phyloP scores from a whole-genome alignment of 1,140 invertebrate species.

The Calephelis nemesis region DNA sequence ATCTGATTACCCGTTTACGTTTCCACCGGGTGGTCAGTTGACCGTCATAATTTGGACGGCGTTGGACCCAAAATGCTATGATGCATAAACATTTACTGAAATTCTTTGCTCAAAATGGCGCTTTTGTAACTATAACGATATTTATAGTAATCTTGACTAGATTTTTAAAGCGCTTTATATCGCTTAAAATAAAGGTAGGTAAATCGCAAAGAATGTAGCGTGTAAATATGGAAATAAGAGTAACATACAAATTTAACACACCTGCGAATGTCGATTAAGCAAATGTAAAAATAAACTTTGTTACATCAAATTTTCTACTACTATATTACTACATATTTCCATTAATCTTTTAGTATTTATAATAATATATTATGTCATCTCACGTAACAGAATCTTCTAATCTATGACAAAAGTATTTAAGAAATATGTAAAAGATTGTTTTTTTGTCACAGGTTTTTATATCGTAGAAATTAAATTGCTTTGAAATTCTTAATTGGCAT shows the following conservation, averaged over 20 bases:
- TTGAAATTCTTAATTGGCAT: too few relatives aligned
- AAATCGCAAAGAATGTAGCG: background rate
- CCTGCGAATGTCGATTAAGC: background rate
- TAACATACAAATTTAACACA: background rate
- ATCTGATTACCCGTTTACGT: constrained; percentile 62
- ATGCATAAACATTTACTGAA: constrained; percentile 65
- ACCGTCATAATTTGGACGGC: constrained; percentile 68
- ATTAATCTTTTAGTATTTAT: too few relatives aligned
- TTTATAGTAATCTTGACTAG: background rate
- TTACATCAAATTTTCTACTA: too few relatives aligned
- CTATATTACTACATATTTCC: too few relatives aligned
- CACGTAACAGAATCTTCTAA: too few relatives aligned
- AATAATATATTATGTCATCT: too few relatives aligned
- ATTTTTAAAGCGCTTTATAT: constrained; percentile 2
- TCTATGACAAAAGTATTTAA: too few relatives aligned
- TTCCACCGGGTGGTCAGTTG: constrained; percentile 64
- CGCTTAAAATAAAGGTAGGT: background rate
- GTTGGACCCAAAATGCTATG: constrained; percentile 53
- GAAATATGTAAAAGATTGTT: too few relatives aligned
- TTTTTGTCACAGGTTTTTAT: too few relatives aligned
- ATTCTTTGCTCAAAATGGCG: constrained; percentile 21
- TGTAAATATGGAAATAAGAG: background rate
- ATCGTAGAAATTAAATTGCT: too few relatives aligned
- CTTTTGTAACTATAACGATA: background rate
- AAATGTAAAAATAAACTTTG: too few relatives aligned